Conservation (phyloP, 2,113 vertebrate genomes). For the Nycticebus coucang region DNA sequence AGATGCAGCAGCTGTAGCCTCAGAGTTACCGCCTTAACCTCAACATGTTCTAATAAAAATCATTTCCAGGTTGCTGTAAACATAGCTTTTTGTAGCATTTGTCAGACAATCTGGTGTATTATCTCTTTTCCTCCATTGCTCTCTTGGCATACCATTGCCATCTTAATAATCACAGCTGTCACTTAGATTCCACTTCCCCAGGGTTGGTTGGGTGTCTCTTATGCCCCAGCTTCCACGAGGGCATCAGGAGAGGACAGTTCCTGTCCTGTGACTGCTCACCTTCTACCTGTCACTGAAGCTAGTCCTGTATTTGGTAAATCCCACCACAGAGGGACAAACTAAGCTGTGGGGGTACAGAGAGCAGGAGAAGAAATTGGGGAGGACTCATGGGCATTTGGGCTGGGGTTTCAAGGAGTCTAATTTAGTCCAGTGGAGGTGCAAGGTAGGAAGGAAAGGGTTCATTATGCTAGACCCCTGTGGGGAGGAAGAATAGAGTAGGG, state of each 20-base stretch:
- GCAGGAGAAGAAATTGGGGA: background rate
- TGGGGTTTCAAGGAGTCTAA: background rate
- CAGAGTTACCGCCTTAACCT: background rate
- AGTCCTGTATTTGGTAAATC: background rate
- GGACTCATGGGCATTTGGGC: background rate
- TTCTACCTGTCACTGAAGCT: background rate
- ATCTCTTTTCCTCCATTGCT: background rate
- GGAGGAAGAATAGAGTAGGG: background rate
- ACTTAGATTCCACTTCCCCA: background rate
- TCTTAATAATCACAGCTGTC: background rate
- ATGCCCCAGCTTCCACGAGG: background rate
- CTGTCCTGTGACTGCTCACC: background rate
- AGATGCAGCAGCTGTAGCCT: background rate
- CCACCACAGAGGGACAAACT: background rate
- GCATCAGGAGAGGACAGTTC: background rate
- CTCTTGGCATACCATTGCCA: background rate
- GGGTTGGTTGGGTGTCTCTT: background rate
- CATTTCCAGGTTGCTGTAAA: background rate
- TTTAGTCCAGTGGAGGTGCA: background rate
- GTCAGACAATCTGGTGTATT: background rate
- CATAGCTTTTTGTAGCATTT: background rate
- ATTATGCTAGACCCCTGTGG: background rate
- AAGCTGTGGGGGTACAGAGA: accelerated
- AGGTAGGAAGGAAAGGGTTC: background rate
- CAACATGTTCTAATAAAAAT: background rate